A percentile compares a stretch with the other conserved stretches of the same genome.
Evolutionary conservation across 1,140 invertebrate genomes (phyloP).

Genomic region (Semibalanus balanoides): DNA sequence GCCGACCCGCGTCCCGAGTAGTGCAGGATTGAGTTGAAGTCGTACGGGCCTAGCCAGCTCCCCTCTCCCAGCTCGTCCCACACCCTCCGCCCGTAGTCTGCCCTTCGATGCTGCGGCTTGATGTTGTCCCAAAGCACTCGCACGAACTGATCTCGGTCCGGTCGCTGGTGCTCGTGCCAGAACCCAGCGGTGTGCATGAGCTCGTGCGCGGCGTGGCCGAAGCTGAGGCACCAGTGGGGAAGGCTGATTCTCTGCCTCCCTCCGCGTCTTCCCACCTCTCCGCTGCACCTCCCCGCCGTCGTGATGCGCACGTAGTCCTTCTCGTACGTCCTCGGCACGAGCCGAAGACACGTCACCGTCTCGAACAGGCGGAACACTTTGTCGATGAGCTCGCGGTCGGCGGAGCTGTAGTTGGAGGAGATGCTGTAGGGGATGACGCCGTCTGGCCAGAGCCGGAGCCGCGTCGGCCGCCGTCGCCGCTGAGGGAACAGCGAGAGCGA

Average conservation of each 20-base stretch:
- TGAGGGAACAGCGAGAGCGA: too few species aligned
- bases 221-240: not conserved
- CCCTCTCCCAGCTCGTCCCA: slow-evolving; percentile 16
- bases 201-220: slow-evolving; percentile 23
- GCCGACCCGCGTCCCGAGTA: not conserved
- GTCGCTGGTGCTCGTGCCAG: slow-evolving; percentile 33
- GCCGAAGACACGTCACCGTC: not conserved
- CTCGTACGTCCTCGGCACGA: not conserved
- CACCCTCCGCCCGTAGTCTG: slow-evolving; percentile 5
- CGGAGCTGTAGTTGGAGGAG: not conserved
- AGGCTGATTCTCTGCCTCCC: not conserved
- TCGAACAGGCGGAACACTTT: not conserved
- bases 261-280: not conserved
- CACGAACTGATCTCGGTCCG: slow-evolving; percentile 31
- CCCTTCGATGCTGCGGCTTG: not conserved
- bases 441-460: not conserved
- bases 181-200: slow-evolving; percentile 31
- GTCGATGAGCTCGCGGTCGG: not conserved
- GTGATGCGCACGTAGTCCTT: not conserved
- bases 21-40: not conserved
- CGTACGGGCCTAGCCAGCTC: not conserved
- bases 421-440: not conserved
- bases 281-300: not conserved
- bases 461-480: too few species aligned
- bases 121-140: slow-evolving; percentile 31